phyloP scores from a whole-genome alignment of 2,113 vertebrate species.

The Bagarius yarrelli region DNA sequence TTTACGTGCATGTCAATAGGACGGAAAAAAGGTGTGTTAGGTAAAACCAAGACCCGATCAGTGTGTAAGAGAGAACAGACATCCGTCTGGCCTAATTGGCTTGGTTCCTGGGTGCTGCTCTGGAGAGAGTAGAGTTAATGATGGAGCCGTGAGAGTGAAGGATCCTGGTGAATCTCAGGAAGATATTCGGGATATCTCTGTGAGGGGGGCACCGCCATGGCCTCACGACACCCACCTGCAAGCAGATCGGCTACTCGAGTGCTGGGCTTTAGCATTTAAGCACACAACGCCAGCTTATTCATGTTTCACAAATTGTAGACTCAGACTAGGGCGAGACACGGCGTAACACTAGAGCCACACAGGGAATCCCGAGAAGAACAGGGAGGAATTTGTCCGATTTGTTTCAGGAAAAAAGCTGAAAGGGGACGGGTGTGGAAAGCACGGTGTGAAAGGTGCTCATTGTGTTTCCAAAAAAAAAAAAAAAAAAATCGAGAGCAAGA shows the following conservation, averaged over 20 bases:
- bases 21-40: conserved; percentile 6
- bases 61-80: conserved; percentile 8
- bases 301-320: conserved; percentile 50
- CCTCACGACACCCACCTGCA: conserved; percentile 52
- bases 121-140: conserved; percentile 43
- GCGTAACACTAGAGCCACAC: conserved; percentile 37
- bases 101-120: conserved; percentile 39
- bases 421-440: neutral
- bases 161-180: conserved; percentile 54
- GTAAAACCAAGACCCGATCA: conserved; percentile 17
- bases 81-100: conserved; percentile 43
- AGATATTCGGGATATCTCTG: conserved; percentile 46
- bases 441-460: conserved; percentile 28
- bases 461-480: conserved; percentile 2
- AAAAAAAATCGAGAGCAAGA: neutral
- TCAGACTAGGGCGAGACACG: conserved; percentile 8
- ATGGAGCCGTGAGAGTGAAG: conserved; percentile 59
- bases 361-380: conserved; percentile 22
- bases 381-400: conserved; percentile 21
- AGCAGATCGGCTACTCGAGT: conserved; percentile 52
- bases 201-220: conserved; percentile 29
- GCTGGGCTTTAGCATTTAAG: conserved; percentile 38
- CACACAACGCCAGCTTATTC: conserved; percentile 52
- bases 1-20: conserved; percentile 21
- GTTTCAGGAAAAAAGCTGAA: neutral